These are phyloP conservation scores for Lithosia quadra DNA, from an alignment of 2,888 invertebrate species.

Conservation along the genomic window DNA sequence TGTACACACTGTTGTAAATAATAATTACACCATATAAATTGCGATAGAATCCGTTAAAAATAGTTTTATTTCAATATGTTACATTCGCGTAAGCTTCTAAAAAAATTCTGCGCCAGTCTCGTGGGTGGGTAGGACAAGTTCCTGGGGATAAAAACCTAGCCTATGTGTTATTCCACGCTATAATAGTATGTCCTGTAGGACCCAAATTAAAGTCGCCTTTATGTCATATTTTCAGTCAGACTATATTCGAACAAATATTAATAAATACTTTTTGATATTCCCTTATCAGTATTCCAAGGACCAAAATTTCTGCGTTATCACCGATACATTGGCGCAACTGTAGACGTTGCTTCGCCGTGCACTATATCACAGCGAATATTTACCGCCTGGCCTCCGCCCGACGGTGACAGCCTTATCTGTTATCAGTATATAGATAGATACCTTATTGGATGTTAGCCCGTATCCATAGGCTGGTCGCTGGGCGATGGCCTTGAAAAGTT, in stretches of 20 bases:
- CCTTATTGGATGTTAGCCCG: constrained; percentile 64
- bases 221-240: background rate
- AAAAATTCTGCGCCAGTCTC: too few species aligned
- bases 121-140: too few species aligned
- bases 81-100: too few species aligned
- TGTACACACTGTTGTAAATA: too few species aligned
- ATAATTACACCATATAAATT: too few species aligned
- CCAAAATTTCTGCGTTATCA: constrained; percentile 52
- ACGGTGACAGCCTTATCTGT: constrained; percentile 83
- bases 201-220: too few species aligned
- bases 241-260: background rate
- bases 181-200: too few species aligned
- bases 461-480: constrained; percentile 68
- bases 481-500: constrained; percentile 59
- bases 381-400: constrained; percentile 78
- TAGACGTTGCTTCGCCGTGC: constrained; percentile 68
- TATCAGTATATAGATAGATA: constrained; percentile 83
- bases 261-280: background rate
- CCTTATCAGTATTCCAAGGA: constrained; percentile 38
- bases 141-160: too few species aligned
- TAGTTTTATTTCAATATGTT: too few species aligned
- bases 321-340: constrained; percentile 48
- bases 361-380: constrained; percentile 80
- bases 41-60: too few species aligned
- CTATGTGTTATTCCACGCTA: too few species aligned